phyloP scores from a whole-genome alignment of 2,888 invertebrate species.

The Cephalotes varians region DNA sequence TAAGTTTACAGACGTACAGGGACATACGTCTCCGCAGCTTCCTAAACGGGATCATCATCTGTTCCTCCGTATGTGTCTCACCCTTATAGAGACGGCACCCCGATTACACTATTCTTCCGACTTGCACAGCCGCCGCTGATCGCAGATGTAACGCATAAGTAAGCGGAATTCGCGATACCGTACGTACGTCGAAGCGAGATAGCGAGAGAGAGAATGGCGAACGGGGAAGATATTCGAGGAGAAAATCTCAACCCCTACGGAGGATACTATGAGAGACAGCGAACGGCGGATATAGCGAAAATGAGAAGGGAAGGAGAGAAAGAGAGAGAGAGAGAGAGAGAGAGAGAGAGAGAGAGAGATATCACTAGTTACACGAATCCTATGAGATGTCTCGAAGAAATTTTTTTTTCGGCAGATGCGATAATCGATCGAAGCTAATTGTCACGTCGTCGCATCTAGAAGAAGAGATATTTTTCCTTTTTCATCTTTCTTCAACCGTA shows the following conservation, averaged over 20 bases:
- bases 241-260: constrained; percentile 44
- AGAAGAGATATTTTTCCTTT: neutral
- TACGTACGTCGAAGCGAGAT: constrained; percentile 25
- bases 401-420: constrained; percentile 15
- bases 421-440: constrained; percentile 38
- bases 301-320: constrained; percentile 14
- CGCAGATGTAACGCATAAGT: constrained; percentile 73
- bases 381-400: constrained; percentile 1
- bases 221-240: constrained; percentile 41
- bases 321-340: constrained; percentile 43
- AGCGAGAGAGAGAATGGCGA: constrained; percentile 22
- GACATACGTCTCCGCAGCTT: constrained; percentile 80
- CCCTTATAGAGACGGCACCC: constrained; percentile 56
- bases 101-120: constrained; percentile 76
- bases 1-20: constrained; percentile 73
- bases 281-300: constrained; percentile 15
- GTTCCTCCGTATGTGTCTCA: constrained; percentile 79
- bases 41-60: constrained; percentile 84
- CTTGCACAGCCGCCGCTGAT: constrained; percentile 71
- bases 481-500: neutral
- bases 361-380: neutral
- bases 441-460: constrained; percentile 4
- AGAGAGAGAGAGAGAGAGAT: too few species aligned
- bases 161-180: constrained; percentile 75
- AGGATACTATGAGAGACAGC: neutral